These are phyloP conservation scores for Xyrichtys novacula DNA, from an alignment of 2,797 vertebrate species.

Conservation along the genomic window DNA sequence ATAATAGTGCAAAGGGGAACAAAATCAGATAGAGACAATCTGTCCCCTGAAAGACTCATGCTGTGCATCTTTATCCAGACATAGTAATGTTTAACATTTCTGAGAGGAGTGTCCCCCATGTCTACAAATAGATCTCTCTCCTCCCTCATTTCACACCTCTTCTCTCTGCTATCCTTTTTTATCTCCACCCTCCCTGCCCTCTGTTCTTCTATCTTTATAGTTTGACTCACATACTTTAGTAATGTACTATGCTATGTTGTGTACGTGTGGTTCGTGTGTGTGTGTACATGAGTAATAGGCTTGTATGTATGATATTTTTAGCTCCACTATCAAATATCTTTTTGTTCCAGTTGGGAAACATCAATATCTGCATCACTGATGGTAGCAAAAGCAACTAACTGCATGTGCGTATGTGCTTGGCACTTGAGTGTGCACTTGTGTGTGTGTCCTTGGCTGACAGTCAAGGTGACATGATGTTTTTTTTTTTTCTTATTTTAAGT, in stretches of 20 bases:
- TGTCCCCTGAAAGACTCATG: not conserved
- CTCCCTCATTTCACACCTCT: constrained; percentile 43
- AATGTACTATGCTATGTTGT: not conserved
- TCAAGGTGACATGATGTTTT: constrained; percentile 63
- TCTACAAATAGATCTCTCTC: constrained; percentile 61
- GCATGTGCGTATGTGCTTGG: constrained; percentile 15
- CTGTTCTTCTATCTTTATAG: constrained; percentile 17
- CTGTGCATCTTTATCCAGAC: constrained; percentile 6
- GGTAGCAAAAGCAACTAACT: constrained; percentile 42
- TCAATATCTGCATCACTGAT: constrained; percentile 70
- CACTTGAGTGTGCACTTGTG: constrained; percentile 17
- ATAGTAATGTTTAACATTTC: constrained; percentile 38
- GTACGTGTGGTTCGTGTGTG: constrained; percentile 5
- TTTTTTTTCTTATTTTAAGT: constrained; percentile 52
- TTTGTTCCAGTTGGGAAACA: constrained; percentile 62
- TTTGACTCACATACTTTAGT: constrained; percentile 16
- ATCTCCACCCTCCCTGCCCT: constrained; percentile 13
- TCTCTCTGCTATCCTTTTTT: constrained; percentile 37
- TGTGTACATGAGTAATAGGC: constrained; percentile 37
- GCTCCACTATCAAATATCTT: constrained; percentile 69
- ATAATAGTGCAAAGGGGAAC: constrained; percentile 7
- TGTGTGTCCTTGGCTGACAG: constrained; percentile 68
- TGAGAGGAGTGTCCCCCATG: constrained; percentile 17
- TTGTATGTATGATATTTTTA: constrained; percentile 67
- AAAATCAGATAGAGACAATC: constrained; percentile 1